Base-by-base conservation (phyloP, 2,797 vertebrate genomes). In the Lindbergichthys nudifrons region DNA sequence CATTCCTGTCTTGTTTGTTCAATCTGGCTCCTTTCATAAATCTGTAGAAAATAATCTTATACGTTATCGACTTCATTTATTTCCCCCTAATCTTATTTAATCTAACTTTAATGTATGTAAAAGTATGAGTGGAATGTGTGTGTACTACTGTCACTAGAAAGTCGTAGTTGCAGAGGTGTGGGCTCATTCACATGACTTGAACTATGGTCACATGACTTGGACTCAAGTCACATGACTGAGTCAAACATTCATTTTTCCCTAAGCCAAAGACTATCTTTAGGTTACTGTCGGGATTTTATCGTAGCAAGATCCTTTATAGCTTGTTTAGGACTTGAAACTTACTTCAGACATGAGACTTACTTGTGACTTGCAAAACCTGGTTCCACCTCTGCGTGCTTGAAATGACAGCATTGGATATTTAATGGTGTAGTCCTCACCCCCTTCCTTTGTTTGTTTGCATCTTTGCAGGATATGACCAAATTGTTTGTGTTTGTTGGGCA, bases 401-500 rank as follows among this genome's bases (percentile, higher is more conserved):
- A 64, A 57, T 65, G 54, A 57, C 68, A 52, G 46, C 52, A 75
- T 54, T 13, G 53, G 30, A 68, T 73, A 42, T 64, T 61, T 66
- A n/a, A 64, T 63, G 43, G 56, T 41, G 46, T 21, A 45, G 46
- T 39, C 41, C n/a, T 63, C 36, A 45, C 62, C 57, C n/a, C 13
- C 30, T 73, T 70, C 63, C 77, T 81, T 74, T 82, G 62, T 88
- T 87, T 85, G 71, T 90, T 70, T 80, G 84, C 53, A 70, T 81
- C 68, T 52, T 45, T 71, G 56, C 76, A 89, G 86, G 76, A 89
- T 65, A 52, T 85, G 80, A 88, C 48, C 65, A 70, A 75, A 81
- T 73, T 86, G 73, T 82, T 89, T 85, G 71, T 86, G 74, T 85
- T 85, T 86, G 15, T 72, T 66, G 64, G 59, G 83, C 50, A 82